phyloP scores from a whole-genome alignment of 2,888 invertebrate species.

The Tipula helvola region DNA sequence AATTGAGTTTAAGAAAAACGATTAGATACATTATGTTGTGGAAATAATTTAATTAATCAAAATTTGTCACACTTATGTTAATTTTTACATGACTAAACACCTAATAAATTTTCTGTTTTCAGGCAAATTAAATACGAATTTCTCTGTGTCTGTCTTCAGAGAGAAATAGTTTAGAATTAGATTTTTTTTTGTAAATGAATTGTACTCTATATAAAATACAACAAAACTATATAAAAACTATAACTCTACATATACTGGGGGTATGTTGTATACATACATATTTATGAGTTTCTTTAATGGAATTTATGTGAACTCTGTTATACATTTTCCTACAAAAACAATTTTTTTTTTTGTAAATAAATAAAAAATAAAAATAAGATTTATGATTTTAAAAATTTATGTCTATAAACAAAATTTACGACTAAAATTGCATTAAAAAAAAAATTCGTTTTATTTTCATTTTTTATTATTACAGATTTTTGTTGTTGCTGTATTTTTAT shows the following conservation, averaged over 20 bases:
- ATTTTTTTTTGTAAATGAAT: not conserved
- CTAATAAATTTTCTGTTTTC: not conserved
- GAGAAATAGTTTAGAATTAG: not conserved
- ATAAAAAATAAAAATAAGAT: conserved; percentile 10
- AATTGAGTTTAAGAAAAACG: not conserved
- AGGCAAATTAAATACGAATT: not conserved
- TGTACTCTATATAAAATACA: not conserved
- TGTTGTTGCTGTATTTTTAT: not conserved
- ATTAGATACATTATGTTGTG: not conserved
- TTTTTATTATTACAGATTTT: not conserved
- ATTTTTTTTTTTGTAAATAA: conserved; percentile 4
- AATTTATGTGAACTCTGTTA: conserved; percentile 8
- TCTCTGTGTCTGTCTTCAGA: not conserved
- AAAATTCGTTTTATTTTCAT: conserved; percentile 6
- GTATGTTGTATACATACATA: not conserved
- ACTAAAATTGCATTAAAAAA: conserved; percentile 10
- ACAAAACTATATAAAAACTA: not conserved
- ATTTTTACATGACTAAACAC: not conserved
- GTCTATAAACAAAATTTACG: conserved; percentile 11
- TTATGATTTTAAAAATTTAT: conserved; percentile 11
- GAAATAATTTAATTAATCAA: not conserved
- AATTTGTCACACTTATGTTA: not conserved
- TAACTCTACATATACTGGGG: not conserved
- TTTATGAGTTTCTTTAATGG: conserved; percentile 11
- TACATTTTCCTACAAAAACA: not conserved